A percentile compares a stretch with the other conserved stretches of the same genome.
Evolutionary conservation across 2,888 invertebrate species (phyloP).

Genomic region (Tolmerus cingulatus): DNA sequence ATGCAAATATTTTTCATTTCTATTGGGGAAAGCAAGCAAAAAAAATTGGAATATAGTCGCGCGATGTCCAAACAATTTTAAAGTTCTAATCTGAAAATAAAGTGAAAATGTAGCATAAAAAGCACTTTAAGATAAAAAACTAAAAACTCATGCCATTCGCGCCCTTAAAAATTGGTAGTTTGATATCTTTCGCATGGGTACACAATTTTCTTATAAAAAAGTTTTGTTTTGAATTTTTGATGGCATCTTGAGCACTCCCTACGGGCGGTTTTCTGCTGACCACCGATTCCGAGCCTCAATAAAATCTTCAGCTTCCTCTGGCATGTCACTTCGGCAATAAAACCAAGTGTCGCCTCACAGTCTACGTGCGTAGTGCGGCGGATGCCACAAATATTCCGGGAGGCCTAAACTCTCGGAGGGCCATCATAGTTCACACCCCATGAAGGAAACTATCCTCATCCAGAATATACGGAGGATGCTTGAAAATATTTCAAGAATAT

Average conservation of each 20-base stretch:
- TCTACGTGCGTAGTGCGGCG: slow-evolving; percentile 4
- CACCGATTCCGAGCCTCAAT: not conserved
- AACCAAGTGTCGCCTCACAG: slow-evolving; percentile 25
- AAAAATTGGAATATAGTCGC: not conserved
- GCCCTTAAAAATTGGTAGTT: not conserved
- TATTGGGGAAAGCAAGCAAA: not conserved
- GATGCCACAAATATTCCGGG: not conserved
- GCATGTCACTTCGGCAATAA: slow-evolving; percentile 19
- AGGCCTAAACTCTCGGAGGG: slow-evolving; percentile 6
- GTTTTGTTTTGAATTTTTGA: slow-evolving; percentile 38
- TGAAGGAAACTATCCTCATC: slow-evolving; percentile 11
- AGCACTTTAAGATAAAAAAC: not conserved
- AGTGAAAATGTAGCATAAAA: not conserved
- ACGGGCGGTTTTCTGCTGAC: not conserved
- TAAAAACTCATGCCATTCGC: not conserved
- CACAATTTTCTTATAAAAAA: slow-evolving; percentile 35
- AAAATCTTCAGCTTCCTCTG: not conserved
- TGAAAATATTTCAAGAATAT: slow-evolving; percentile 41
- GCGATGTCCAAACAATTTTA: not conserved
- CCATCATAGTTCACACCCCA: not conserved
- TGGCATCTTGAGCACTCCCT: slow-evolving; percentile 3
- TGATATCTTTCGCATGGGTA: slow-evolving; percentile 22
- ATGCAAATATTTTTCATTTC: not conserved
- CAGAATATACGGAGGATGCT: not conserved
- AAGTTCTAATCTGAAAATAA: not conserved